Evolutionary conservation across 2,888 invertebrate species (phyloP), one percentile per base, ranked within the genome.

Genomic region (Limnephilus rhombicus): DNA sequence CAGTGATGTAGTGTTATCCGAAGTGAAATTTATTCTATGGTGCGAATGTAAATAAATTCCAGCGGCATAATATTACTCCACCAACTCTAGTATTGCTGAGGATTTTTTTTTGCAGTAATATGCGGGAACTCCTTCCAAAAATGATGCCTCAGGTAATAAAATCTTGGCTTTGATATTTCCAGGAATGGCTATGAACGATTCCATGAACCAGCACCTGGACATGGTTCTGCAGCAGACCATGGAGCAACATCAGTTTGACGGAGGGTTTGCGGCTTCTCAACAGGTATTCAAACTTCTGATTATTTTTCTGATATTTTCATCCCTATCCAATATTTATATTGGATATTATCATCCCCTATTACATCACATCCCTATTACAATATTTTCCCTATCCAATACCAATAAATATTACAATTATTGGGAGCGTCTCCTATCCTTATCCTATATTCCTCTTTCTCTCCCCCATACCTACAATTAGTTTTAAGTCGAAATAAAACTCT

Each of bases 181-280:
- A 96, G 96, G 96, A 92, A 96, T 96, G 96, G 96, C 96, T 93
- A 94, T 96, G 94, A 96, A 96, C 94, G 96, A 96, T 95, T 96
- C 96, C 86, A 96, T 96, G 96, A 96, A 96, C 94, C 96, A 96
- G 94, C 96, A 96, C 95, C 95, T 96, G 94, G 96, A 96, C 95
- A 95, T 96, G 94, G 96, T 96, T 94, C 94, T 96, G 94, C 96
- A 96, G 95, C 96, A 96, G 95, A 96, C 96, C 96, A 96, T 96
- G 94, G 96, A 96, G 94, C 96, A 96, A 94, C 96, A 96, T 82
- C 96, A 96, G 94, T 96, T 96, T 94, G 96, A 96, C 94, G 96
- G 95, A 95, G 96, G 95, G 94, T 96, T 96, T 94, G 96, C 95
- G 81, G 96, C 95, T 94, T 95, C 96, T 92, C 96, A 96, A 94